Evolutionary conservation across 2,888 invertebrate species (phyloP), one percentile per base, ranked within the genome.

Genomic region (Nymphalis urticae): DNA sequence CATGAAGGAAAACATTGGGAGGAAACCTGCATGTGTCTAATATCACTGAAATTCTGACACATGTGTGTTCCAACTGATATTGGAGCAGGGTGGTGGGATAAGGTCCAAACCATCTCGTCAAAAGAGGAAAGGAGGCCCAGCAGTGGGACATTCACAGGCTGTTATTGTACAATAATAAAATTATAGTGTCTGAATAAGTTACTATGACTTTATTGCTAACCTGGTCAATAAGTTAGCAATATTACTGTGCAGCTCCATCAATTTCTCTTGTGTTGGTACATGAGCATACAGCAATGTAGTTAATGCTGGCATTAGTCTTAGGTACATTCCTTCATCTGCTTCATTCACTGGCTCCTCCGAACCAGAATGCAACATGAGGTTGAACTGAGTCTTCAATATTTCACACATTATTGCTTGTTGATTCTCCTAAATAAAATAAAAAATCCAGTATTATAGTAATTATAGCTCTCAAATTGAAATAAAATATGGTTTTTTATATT

Each of bases 181-280:
- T 21, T 21, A 21, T 21, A 21, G 21, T 32, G 6, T 32, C 6
- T 5, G 6, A 32, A 50, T n/a, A 0, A 54, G 1, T 9, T 10
- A 7, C 19, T 53, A 27, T 64, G 13, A 42, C 13, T 42, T 8
- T 27, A 47, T 42, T 27, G 62, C 54, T 47, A 77, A 93, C 93
- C 93, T 94, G 58, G 97, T 97, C 73, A 98, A 89, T 76, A 98
- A 90, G 89, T 98, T 97, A 10, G 97, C 94, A 72, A 97, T 94
- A 87, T 98, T 96, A 77, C 96, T 97, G 75, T 95, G 93, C 48
- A 98, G 87, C 72, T 95, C 95, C 80, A 95, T 94, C 64, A 94
- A 88, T 79, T 95, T 96, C 1, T 94, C 94, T 36, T 93, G 89
- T 68, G 89, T 92, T 36, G 91, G 85, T 1, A 94, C 91, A 62